Conservation (phyloP, 2,888 invertebrate species). For the Dryobotodes eremita region DNA sequence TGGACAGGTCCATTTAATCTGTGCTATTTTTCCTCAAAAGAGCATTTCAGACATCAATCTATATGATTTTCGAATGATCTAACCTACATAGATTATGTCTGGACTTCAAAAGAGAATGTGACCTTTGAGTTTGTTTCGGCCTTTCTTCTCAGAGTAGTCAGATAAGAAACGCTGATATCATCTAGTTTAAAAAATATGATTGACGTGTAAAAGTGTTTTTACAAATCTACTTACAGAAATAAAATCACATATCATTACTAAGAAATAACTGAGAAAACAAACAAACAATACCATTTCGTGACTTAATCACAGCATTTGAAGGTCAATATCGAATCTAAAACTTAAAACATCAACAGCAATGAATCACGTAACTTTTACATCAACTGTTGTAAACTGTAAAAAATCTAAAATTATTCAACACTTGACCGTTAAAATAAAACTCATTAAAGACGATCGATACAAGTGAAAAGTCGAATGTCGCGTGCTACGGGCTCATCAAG, state of each 20-base stretch:
- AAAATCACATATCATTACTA: not conserved
- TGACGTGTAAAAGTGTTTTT: no score
- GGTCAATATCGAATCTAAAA: conserved; percentile 30
- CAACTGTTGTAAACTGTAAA: conserved; percentile 8
- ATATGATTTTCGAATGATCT: no score
- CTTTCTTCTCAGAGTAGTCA: no score
- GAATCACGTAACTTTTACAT: conserved; percentile 38
- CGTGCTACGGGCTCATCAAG: conserved; percentile 58
- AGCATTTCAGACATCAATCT: no score
- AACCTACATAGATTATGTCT: no score
- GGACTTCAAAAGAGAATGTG: no score
- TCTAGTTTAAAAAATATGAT: no score
- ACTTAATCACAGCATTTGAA: conserved; percentile 24
- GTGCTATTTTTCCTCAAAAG: no score
- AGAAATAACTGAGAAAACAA: not conserved
- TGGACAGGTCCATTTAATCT: no score
- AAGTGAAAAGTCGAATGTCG: conserved; percentile 48
- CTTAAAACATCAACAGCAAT: conserved; percentile 4
- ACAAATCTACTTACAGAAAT: no score
- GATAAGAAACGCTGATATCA: no score
- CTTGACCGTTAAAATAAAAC: conserved; percentile 28
- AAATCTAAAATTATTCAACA: conserved; percentile 35
- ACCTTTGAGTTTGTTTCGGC: no score
- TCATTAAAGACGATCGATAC: conserved; percentile 55
- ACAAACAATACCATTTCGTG: not conserved